Evolutionary conservation across 2,797 vertebrate species (phyloP).

Genomic region (Megaceryle alcyon): DNA sequence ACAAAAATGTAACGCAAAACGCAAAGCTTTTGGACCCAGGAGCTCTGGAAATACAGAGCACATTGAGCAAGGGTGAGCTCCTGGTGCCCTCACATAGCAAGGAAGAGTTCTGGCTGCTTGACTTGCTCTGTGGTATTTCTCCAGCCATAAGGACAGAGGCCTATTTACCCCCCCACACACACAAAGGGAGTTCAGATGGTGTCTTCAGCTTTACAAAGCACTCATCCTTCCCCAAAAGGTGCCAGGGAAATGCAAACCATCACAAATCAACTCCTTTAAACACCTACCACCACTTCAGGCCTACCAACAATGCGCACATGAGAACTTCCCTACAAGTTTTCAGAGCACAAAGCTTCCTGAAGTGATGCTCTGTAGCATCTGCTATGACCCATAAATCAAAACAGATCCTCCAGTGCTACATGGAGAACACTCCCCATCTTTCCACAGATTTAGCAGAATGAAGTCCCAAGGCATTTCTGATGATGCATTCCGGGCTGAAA

Average conservation of each 20-base stretch:
- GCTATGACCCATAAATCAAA: neutral
- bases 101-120: neutral
- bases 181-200: neutral
- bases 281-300: neutral
- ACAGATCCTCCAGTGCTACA: neutral
- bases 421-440: neutral
- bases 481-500: neutral
- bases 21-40: neutral
- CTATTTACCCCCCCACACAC: neutral
- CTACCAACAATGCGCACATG: fast-evolving
- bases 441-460: neutral
- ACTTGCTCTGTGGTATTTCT: neutral
- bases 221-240: neutral
- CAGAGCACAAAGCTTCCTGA: neutral
- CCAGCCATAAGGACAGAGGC: neutral
- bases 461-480: neutral
- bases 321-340: neutral
- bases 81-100: fast-evolving
- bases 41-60: neutral
- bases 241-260: neutral
- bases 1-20: neutral
- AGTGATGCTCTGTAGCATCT: neutral
- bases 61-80: neutral
- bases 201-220: neutral
- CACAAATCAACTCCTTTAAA: neutral